A percentile compares a stretch with the other conserved stretches of the same genome.
These are phyloP conservation scores for Julus scandinavius DNA, from an alignment of 2,888 invertebrate genomes.

Conservation along the genomic window DNA sequence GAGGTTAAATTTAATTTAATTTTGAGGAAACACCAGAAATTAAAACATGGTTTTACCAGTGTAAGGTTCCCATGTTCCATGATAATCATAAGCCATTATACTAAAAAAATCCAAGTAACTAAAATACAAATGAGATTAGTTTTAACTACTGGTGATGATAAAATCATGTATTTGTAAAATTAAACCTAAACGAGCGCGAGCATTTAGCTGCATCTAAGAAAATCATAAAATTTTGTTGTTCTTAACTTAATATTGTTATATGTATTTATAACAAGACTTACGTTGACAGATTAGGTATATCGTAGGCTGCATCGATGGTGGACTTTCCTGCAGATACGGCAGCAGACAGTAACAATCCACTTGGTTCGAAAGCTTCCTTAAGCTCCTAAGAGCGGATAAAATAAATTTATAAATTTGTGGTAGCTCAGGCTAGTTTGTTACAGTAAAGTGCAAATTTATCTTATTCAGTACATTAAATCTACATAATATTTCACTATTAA, in stretches of 20 bases:
- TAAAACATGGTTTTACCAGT: constrained; percentile 61
- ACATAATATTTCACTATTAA: too few relatives aligned
- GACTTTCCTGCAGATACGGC: constrained; percentile 71
- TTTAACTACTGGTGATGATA: neutral
- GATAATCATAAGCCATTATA: constrained; percentile 64
- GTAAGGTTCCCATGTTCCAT: constrained; percentile 62
- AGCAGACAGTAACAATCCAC: constrained; percentile 71
- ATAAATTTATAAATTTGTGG: neutral
- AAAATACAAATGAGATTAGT: neutral
- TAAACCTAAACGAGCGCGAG: neutral
- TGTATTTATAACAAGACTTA: neutral
- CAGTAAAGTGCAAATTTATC: too few relatives aligned
- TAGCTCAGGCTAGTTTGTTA: neutral
- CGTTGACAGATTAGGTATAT: constrained; percentile 71
- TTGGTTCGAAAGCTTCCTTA: constrained; percentile 69
- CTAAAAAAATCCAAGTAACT: constrained; percentile 64
- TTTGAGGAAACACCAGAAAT: too few relatives aligned
- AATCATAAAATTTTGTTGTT: too few relatives aligned
- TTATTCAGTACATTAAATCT: too few relatives aligned
- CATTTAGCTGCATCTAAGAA: neutral
- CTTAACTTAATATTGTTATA: neutral
- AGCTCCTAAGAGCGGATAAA: constrained; percentile 67
- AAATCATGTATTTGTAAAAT: neutral
- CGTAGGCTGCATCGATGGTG: constrained; percentile 70
- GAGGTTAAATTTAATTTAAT: neutral